These are phyloP conservation scores for Macroglossus sobrinus DNA, from an alignment of 2,113 vertebrate species.

Conservation along the genomic window DNA sequence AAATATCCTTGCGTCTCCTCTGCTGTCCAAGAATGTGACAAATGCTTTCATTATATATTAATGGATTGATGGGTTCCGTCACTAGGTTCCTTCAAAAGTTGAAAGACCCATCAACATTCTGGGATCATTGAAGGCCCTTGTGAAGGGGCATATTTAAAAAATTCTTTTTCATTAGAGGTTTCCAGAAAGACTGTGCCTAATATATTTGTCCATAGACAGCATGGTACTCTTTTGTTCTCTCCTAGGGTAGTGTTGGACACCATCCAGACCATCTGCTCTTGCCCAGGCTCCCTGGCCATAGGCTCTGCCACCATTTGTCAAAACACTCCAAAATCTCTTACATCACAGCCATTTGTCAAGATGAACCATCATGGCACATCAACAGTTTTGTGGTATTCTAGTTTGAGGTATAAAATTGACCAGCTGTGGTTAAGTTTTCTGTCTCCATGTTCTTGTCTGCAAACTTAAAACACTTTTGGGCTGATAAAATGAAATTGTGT, in stretches of 20 bases:
- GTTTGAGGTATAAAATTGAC: neutral
- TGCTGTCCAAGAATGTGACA: constrained; percentile 4
- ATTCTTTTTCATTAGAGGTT: neutral
- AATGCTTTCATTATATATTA: constrained; percentile 28
- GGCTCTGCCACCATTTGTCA: constrained; percentile 28
- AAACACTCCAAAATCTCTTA: constrained; percentile 12
- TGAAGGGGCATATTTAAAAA: neutral
- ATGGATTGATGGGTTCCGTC: constrained; percentile 11
- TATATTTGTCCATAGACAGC: constrained; percentile 8
- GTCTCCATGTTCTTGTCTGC: neutral
- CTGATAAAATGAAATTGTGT: neutral
- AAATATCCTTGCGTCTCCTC: constrained; percentile 11
- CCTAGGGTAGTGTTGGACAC: neutral
- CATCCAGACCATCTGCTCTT: constrained; percentile 54
- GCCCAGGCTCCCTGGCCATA: neutral
- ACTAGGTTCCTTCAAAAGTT: constrained; percentile 6
- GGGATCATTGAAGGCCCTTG: neutral
- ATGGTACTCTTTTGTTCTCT: constrained; percentile 23
- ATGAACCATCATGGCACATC: neutral
- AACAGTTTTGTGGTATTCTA: neutral
- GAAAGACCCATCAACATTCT: neutral
- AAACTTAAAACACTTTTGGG: neutral
- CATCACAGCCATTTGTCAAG: constrained; percentile 13
- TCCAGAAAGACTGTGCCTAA: neutral
- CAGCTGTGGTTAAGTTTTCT: neutral